These are phyloP conservation scores for Ptychadena robeensis DNA, from an alignment of 2,797 vertebrate species.

Conservation along the genomic window DNA sequence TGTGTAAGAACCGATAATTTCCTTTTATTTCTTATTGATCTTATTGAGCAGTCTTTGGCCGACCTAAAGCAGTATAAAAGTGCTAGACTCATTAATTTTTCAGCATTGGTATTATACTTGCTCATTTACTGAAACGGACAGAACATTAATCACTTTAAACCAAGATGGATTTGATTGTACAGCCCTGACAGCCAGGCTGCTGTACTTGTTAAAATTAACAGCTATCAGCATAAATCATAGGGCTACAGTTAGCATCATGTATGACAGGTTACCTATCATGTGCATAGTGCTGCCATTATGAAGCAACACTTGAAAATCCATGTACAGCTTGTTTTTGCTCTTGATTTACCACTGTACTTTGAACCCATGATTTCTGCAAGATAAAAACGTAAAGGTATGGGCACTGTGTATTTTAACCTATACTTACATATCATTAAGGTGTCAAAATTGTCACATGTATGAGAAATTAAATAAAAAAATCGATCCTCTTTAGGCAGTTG, in stretches of 20 bases:
- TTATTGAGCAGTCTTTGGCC: slow-evolving; percentile 37
- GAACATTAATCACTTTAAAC: slow-evolving; percentile 59
- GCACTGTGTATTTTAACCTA: too few relatives aligned
- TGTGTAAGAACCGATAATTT: slow-evolving; percentile 62
- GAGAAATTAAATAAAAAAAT: too few relatives aligned
- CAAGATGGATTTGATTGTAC: slow-evolving; percentile 58
- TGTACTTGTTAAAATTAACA: slow-evolving; percentile 48
- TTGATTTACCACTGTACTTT: slow-evolving; percentile 13
- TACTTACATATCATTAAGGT: neutral
- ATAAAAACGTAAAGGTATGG: neutral
- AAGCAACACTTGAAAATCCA: neutral
- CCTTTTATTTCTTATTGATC: slow-evolving; percentile 55
- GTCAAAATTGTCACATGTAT: too few relatives aligned
- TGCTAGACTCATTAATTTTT: slow-evolving; percentile 51
- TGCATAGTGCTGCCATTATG: slow-evolving; percentile 3
- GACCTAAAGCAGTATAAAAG: slow-evolving; percentile 47
- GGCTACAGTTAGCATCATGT: slow-evolving; percentile 54
- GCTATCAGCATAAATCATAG: slow-evolving; percentile 59
- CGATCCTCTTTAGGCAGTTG: too few relatives aligned
- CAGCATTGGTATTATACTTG: slow-evolving; percentile 54
- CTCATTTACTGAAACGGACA: slow-evolving; percentile 56
- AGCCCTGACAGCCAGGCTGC: slow-evolving; percentile 55
- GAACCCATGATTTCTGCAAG: neutral
- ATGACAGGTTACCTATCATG: slow-evolving; percentile 58
- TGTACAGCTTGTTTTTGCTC: slow-evolving; percentile 27